Evolutionary conservation across 1,140 invertebrate genomes (phyloP), one percentile per base, ranked within the genome.

Genomic region (Neoseiulus cucumeris): DNA sequence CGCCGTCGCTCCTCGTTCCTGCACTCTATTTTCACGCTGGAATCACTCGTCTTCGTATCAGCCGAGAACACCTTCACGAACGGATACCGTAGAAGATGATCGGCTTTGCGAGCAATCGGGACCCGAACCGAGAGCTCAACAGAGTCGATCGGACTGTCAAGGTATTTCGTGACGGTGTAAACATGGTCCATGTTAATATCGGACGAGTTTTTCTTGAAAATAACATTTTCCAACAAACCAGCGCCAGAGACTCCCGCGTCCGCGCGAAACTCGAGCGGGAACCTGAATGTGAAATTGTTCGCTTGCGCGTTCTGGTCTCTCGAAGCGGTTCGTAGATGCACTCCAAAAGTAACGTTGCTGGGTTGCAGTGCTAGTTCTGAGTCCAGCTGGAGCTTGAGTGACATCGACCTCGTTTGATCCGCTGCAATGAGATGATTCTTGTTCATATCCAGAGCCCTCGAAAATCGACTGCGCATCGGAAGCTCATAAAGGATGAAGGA

Each of bases 81-180:
- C 9, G 33, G 33, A 39, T 39, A 39, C 33, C 33, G 33, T 4
- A 6, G 33, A 9, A 39, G 33, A 39, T 39, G 9, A 9, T 39
- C 33, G 9, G 33, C 4, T 39, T 39, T 39, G 4, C 9, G 4
- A 6, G 33, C 33, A 6, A 39, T 39, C 33, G 33, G 33, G 9
- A 39, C 33, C 33, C 33, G 33, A 9, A 39, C 33, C 33, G 33
- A 6, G 33, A 39, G 33, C 33, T 39, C 33, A 6, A 39, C 9
- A 4, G 33, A 39, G 33, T 39, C 33, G 2, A 59, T 20, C 1
- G 14, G 14, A 25, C 51, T 59, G 17, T 59, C 51, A 9, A 18
- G 51, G 51, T 59, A 59, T 20, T 59, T 59, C 17, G 51, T 59
- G 25, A 59, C 51, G 22, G 51, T 59, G 51, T 59, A 59, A 20